Evolutionary conservation across 2,888 invertebrate genomes (phyloP).

Genomic region (Cyclophora albipunctata): DNA sequence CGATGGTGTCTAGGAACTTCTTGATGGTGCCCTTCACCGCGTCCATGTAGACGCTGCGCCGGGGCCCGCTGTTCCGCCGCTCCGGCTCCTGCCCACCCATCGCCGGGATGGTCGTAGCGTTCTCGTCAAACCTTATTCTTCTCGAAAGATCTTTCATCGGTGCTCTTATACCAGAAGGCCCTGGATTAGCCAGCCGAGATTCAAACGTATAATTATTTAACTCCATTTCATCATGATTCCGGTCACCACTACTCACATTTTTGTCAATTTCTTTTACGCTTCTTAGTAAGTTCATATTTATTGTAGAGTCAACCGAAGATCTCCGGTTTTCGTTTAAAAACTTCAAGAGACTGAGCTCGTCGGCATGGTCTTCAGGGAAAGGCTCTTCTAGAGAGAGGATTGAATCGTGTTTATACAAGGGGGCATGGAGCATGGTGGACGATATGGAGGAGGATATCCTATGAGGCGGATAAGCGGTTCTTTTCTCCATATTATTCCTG

Average conservation of each 20-base stretch:
- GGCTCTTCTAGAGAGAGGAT: conserved; percentile 12
- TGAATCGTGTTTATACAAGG: conserved; percentile 3
- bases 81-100: conserved; percentile 13
- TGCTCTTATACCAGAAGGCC: conserved; percentile 3
- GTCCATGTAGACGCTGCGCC: conserved; percentile 6
- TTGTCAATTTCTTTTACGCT: no score
- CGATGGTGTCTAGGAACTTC: conserved; percentile 12
- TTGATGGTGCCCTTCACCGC: background rate
- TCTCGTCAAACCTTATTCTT: conserved; percentile 47
- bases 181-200: conserved; percentile 2
- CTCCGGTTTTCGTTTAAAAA: conserved; percentile 31
- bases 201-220: conserved; percentile 30
- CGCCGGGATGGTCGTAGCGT: conserved; percentile 30
- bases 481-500: background rate
- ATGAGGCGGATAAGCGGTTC: background rate
- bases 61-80: conserved; percentile 10
- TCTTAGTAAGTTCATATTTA: background rate
- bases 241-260: no score
- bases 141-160: conserved; percentile 15
- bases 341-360: conserved; percentile 44
- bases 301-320: background rate
- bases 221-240: conserved; percentile 30
- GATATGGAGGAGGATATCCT: background rate
- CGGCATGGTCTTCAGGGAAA: conserved; percentile 11
- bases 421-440: background rate